These are phyloP conservation scores for Steinernema feltiae DNA, from an alignment of 1,140 invertebrate genomes.

Conservation along the genomic window DNA sequence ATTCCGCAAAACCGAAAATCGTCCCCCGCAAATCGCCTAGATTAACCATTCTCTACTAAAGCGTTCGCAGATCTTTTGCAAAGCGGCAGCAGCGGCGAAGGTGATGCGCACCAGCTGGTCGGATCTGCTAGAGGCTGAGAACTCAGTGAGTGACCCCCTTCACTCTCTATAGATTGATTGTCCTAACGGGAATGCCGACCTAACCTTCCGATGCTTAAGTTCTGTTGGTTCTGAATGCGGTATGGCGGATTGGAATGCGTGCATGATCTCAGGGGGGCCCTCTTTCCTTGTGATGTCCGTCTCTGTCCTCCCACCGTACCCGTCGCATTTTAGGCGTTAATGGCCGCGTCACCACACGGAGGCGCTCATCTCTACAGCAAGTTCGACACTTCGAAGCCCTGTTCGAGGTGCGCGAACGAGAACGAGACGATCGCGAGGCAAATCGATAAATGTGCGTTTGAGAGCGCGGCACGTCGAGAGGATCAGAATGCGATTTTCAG, in stretches of 20 bases:
- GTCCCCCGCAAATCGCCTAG: too few species aligned
- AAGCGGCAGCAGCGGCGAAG: background rate
- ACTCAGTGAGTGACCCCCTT: background rate
- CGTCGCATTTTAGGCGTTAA: constrained; percentile 24
- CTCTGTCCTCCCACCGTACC: background rate
- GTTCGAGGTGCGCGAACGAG: constrained; percentile 24
- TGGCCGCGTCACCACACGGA: constrained; percentile 33
- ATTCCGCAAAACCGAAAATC: too few species aligned
- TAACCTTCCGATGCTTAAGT: too few species aligned
- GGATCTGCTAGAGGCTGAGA: background rate
- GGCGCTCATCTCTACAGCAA: constrained; percentile 36
- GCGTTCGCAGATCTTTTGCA: background rate
- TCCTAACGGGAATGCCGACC: too few species aligned
- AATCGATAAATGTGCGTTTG: constrained; percentile 32
- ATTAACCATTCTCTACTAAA: too few species aligned
- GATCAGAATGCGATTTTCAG: constrained; percentile 16
- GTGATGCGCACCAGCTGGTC: background rate
- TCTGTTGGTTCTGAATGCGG: background rate
- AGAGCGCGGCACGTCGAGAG: background rate
- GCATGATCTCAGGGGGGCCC: too few species aligned
- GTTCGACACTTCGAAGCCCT: constrained; percentile 36
- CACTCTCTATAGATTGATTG: too few species aligned
- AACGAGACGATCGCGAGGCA: constrained; percentile 30
- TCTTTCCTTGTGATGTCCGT: too few species aligned
- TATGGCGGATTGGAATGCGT: background rate